Evolutionary conservation across 2,797 vertebrate genomes (phyloP), one percentile per base, ranked within the genome.

Genomic region (Helarctos malayanus): DNA sequence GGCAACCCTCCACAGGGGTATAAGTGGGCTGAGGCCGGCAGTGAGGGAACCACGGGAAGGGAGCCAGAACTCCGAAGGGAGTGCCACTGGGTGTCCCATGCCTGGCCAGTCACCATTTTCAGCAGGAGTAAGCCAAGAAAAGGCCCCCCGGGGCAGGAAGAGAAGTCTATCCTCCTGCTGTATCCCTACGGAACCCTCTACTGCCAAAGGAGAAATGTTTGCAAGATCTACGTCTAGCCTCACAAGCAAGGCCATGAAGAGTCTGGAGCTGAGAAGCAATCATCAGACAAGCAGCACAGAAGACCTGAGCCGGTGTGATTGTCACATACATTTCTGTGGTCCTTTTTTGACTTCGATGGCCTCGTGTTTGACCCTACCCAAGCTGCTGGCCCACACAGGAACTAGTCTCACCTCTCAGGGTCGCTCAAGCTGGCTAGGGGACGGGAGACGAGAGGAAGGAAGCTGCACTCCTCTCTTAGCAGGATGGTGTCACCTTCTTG

Each of bases 31-130:
- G 57, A 83, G 14, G 47, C 7, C 29, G 23, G 5, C 18, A 52
- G 32, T 19, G 52, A 76, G 79, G 75, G 14, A 86, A 52, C 71
- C 27, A 19, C 0, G 1, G 41, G 10, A 41, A 5, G 1, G 41
- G 61, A 54, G 65, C 73, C 27, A 16, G 71, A 73, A 16, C 86
- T 80, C 45, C 18, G 56, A 56, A 59, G 13, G 15, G 54, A 95
- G 25, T 1, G 10, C 21, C 27, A 0, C n/a, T 2, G 7, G 4
- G 32, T 27, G 18, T 49, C 21, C 38, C 3, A 38, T 7, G 19
- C 7, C 11, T 18, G 54, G 11, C 59, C 16, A 4, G 21, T 78
- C 57, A 79, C 75, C 11, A 14, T n/a, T 56, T 32, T 49, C 78
- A 19, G 45, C 18, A 75, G 29, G 21, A 47, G 23, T 12, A 25